phyloP scores from a whole-genome alignment of 1,140 invertebrate genomes.

The Acromyrmex heyeri region DNA sequence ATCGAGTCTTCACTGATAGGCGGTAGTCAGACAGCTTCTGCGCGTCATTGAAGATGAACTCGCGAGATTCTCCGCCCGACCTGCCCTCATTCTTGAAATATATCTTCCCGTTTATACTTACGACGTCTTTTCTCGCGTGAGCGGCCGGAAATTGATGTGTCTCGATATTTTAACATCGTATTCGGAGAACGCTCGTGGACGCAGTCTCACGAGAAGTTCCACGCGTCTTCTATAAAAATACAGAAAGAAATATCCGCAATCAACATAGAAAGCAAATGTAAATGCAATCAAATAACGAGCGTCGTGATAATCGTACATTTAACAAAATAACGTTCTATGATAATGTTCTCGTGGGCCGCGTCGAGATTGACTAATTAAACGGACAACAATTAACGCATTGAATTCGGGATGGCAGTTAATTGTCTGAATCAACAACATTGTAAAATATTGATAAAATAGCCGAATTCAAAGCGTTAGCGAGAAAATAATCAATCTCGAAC shows the following conservation, averaged over 20 bases:
- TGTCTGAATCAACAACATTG: slow-evolving; percentile 1
- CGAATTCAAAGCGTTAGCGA: slow-evolving; percentile 28
- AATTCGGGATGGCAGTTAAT: slow-evolving; percentile 54
- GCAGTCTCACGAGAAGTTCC: slow-evolving; percentile 6
- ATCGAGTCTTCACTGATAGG: slow-evolving; percentile 17
- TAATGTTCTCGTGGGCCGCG: background rate
- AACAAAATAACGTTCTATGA: background rate
- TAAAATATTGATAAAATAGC: slow-evolving; percentile 35
- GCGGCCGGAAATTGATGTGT: slow-evolving; percentile 49
- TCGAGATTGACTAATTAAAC: slow-evolving; percentile 26
- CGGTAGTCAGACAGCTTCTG: background rate
- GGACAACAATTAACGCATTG: slow-evolving; percentile 17
- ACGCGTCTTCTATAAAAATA: background rate
- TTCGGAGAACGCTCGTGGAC: slow-evolving; percentile 3
- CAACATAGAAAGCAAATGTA: slow-evolving; percentile 1
- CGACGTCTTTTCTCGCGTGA: slow-evolving; percentile 38
- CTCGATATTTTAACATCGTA: slow-evolving; percentile 14
- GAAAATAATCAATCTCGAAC: slow-evolving; percentile 42
- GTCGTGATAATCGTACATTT: background rate
- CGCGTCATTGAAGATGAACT: slow-evolving; percentile 21
- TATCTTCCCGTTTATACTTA: background rate
- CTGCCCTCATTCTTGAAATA: slow-evolving; percentile 39
- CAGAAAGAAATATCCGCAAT: background rate
- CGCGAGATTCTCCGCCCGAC: slow-evolving; percentile 23
- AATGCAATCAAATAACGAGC: slow-evolving; percentile 34